Base-by-base conservation (phyloP, 2,797 vertebrate species). In the Pteronotus mesoamericanus region DNA sequence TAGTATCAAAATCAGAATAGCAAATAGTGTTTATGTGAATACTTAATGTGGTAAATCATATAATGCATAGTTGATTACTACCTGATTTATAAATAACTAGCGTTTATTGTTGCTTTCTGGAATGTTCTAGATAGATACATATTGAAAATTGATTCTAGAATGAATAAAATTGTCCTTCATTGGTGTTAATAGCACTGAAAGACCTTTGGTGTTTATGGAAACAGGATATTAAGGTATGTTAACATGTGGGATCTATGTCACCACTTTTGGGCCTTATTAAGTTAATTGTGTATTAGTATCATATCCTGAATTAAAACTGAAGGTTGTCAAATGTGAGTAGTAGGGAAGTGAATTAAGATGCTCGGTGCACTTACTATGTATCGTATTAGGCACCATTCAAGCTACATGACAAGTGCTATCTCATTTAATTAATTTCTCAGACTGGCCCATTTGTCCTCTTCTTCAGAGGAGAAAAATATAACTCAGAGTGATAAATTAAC, bases 131-230 rank as follows among this genome's bases (percentile, higher is more conserved):
- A 77, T 9, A 96, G 32, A 87, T 75, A 44, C 16, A 94, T 79
- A 79, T 88, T 87, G 19, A 94, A 95, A 94, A 89, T 72, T 78
- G 32, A 94, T 86, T 94, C 24, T 92, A 64, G n/a, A 88, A 93
- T 82, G 42, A 88, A 88, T 44, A 92, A 89, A 94, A 92, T 34
- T 18, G 0, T 77, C 94, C 59, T 77, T 84, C 51, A 72, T 66
- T 87, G n/a, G 42, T 86, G 44, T 91, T 64, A 93, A 74, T 64
- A 69, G 51, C n/a, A 85, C 59, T 48, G 9, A 57, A 53, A 75
- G 69, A 89, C 48, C 32, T 57, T 44, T 78, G 32, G 42, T 29
- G 18, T 5, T 24, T 19, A 51, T 57, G 19, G 32, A 34, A 88
- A 80, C 8, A 44, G 15, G 21, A 84, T 9, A 61, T 72, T 44